phyloP scores from a whole-genome alignment of 2,113 vertebrate genomes.

The Saguinus imperator region DNA sequence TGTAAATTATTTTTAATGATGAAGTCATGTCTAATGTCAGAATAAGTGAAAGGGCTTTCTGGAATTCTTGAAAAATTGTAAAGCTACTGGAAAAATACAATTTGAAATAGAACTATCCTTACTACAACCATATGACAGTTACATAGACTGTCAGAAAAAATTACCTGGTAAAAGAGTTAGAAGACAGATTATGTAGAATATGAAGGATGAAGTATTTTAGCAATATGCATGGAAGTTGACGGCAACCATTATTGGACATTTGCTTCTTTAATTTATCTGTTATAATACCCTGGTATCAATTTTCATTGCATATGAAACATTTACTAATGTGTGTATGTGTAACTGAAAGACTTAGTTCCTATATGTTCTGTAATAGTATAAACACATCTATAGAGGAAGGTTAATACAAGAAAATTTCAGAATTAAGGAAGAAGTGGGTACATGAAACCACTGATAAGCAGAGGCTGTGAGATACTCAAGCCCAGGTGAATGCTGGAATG shows the following conservation, averaged over 20 bases:
- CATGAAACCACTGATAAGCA: background rate
- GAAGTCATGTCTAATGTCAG: background rate
- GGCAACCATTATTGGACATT: background rate
- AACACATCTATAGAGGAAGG: background rate
- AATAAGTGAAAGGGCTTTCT: background rate
- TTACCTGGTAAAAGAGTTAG: background rate
- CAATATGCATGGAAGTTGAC: background rate
- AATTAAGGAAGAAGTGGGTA: background rate
- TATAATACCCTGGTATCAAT: background rate
- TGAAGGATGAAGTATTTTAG: background rate
- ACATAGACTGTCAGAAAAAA: background rate
- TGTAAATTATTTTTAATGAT: slow-evolving; percentile 7
- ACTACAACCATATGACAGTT: background rate
- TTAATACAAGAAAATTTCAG: background rate
- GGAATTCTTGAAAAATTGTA: slow-evolving; percentile 21
- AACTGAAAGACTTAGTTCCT: background rate
- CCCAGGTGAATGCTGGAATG: background rate
- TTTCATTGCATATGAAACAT: background rate
- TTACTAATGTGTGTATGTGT: background rate
- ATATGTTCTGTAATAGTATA: background rate
- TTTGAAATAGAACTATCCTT: background rate
- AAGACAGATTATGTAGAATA: background rate
- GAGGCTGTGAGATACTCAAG: background rate
- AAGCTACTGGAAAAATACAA: slow-evolving; percentile 1
- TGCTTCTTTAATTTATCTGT: slow-evolving; percentile 35